A percentile compares a stretch with the other conserved stretches of the same genome.
Evolutionary conservation across 2,113 vertebrate species (phyloP).

Genomic region (Chloebia gouldiae): DNA sequence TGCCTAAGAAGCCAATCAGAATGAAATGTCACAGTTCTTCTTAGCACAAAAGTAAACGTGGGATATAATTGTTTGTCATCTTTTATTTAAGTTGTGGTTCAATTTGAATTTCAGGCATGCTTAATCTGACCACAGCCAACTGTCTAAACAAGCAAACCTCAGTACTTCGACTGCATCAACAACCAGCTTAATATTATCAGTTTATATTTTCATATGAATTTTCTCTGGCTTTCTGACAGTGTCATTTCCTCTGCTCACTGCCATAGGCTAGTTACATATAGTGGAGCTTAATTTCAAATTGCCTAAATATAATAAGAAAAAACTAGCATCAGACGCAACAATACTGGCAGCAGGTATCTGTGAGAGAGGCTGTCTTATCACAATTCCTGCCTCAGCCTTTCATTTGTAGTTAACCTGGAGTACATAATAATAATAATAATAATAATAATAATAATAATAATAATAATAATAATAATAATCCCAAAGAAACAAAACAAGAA

Average conservation of each 20-base stretch:
- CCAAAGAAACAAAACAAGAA: neutral
- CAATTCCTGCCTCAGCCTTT: neutral
- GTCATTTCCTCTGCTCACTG: neutral
- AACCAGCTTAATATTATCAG: neutral
- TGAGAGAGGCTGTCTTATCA: neutral
- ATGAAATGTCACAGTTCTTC: conserved; percentile 16
- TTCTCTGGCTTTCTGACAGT: neutral
- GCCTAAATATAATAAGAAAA: neutral
- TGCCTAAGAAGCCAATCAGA: neutral
- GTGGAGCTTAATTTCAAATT: neutral
- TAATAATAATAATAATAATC: no score
- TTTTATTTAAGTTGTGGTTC: conserved; percentile 11
- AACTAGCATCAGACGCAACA: neutral
- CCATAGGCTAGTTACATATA: neutral
- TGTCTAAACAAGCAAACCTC: conserved; percentile 3
- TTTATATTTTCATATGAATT: neutral
- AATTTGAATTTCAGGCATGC: neutral
- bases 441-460: no score
- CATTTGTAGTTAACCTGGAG: neutral
- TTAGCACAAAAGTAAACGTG: neutral
- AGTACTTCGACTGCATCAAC: neutral
- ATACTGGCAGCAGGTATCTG: neutral
- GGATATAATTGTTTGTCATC: conserved; percentile 28
- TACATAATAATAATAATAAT: neutral
- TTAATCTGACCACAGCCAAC: conserved; percentile 25